Evolutionary conservation across 2,113 vertebrate species (phyloP).

Genomic region (Heptranchias perlo): DNA sequence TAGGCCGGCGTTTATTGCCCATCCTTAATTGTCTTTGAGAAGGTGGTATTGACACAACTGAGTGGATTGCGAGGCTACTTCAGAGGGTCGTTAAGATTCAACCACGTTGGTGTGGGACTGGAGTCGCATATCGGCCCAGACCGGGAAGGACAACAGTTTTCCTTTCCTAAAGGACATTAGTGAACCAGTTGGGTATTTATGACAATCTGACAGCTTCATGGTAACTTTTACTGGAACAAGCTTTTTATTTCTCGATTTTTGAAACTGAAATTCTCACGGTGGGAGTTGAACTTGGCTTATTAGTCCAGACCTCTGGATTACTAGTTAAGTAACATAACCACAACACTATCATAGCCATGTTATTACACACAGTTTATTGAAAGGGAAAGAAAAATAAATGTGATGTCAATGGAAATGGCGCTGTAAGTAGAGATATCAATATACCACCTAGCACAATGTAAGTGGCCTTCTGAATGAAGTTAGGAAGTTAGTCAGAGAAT

Average conservation of each 20-base stretch:
- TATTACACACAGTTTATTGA: background rate
- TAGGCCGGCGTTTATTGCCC: background rate
- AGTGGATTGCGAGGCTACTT: background rate
- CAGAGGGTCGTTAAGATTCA: background rate
- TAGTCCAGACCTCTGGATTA: background rate
- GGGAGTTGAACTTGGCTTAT: background rate
- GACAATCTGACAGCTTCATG: background rate
- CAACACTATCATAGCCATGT: background rate
- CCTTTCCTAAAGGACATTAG: background rate
- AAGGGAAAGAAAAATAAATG: background rate
- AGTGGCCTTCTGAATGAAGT: background rate
- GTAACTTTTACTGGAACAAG: background rate
- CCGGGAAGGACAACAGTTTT: background rate
- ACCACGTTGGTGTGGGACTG: background rate
- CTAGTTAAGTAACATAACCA: background rate
- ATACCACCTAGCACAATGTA: background rate
- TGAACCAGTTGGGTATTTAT: background rate
- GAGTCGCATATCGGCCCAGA: background rate
- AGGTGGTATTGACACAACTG: background rate
- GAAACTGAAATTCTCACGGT: background rate
- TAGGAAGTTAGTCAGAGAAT: background rate
- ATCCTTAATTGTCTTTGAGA: background rate
- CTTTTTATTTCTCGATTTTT: background rate
- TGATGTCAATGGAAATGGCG: background rate
- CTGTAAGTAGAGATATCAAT: background rate